phyloP scores from a whole-genome alignment of 1,140 invertebrate species.

The Drosophila bipectinata region DNA sequence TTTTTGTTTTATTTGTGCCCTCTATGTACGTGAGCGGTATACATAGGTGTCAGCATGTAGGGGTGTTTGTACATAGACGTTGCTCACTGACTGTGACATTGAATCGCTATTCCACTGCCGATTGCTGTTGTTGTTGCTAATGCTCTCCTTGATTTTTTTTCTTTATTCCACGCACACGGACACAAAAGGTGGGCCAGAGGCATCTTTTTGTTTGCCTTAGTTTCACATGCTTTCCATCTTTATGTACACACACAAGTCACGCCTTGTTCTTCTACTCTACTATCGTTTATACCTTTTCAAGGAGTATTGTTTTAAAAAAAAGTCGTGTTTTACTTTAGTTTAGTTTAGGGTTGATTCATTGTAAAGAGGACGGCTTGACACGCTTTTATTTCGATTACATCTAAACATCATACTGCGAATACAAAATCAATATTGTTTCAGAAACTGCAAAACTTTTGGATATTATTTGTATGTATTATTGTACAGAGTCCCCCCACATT shows the following conservation, averaged over 20 bases:
- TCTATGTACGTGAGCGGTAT: slow-evolving; percentile 18
- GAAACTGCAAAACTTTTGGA: background rate
- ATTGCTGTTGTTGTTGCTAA: slow-evolving; percentile 38
- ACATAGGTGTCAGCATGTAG: slow-evolving; percentile 20
- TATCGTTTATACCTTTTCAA: slow-evolving; percentile 32
- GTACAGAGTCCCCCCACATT: background rate
- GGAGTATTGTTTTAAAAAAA: slow-evolving; percentile 43
- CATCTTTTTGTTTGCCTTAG: slow-evolving; percentile 36
- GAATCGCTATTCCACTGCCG: slow-evolving; percentile 66
- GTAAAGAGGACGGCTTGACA: slow-evolving; percentile 81
- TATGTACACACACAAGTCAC: slow-evolving; percentile 41
- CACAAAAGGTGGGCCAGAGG: slow-evolving; percentile 65
- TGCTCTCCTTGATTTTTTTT: slow-evolving; percentile 27
- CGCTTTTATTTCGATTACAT: slow-evolving; percentile 64
- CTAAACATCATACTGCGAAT: slow-evolving; percentile 51
- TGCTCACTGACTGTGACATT: slow-evolving; percentile 65
- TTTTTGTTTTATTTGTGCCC: slow-evolving; percentile 14
- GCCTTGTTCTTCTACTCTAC: slow-evolving; percentile 54
- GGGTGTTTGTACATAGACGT: slow-evolving; percentile 25
- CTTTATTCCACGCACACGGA: slow-evolving; percentile 70
- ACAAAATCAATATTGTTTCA: slow-evolving; percentile 15
- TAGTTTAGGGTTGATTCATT: slow-evolving; percentile 47
- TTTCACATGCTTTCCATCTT: slow-evolving; percentile 53
- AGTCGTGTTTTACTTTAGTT: slow-evolving; percentile 54
- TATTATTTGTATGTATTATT: background rate